Base-by-base conservation (phyloP, 2,113 vertebrate species). In the Channa maculata region DNA sequence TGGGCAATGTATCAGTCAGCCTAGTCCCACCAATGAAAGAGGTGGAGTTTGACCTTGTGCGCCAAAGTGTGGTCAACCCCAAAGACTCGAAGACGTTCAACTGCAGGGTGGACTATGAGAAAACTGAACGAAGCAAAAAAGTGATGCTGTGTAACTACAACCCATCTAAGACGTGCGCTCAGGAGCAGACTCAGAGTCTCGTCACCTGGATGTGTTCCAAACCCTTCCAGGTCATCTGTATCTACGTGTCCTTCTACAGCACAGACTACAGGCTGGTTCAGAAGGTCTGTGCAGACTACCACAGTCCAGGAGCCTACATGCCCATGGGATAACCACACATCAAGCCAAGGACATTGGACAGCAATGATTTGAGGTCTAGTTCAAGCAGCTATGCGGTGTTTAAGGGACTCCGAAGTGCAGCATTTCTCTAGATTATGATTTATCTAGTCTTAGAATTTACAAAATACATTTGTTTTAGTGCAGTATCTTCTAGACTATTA, bases 71-170 rank as follows among this genome's bases (percentile, higher is more conserved):
- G 88, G 94, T 96, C 1, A 95, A 96, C 86, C 96, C 96, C 85
- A 97, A 97, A 77, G 96, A 96, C 83, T 98, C 97, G 38, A 98
- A 97, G 79, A 94, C 95, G 43, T 97, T 98, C 89, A 97, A 96
- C 89, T 98, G 97, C 91, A 93, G 96, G 0, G 93, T 98, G 85
- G 95, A 96, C 72, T 95, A 94, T 6, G 96, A 97, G 93, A 96
- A 95, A 65, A 96, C 96, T 1, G 96, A 96, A 3, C 93, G 93
- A 4, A 95, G 92, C 80, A 95, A 94, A 86, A 95, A 95, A 84
- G 95, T 96, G 63, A 93, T 95, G 2, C 95, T 95, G 80, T 98
- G 96, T 85, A 95, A 96, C 49, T 95, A 96, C 0, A 96, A 98
- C 88, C 97, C 96, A 0, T 95, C 95, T 7, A 95, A 94, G 92